Evolutionary conservation across 2,113 vertebrate species (phyloP).

Genomic region (Gymnogyps californianus): DNA sequence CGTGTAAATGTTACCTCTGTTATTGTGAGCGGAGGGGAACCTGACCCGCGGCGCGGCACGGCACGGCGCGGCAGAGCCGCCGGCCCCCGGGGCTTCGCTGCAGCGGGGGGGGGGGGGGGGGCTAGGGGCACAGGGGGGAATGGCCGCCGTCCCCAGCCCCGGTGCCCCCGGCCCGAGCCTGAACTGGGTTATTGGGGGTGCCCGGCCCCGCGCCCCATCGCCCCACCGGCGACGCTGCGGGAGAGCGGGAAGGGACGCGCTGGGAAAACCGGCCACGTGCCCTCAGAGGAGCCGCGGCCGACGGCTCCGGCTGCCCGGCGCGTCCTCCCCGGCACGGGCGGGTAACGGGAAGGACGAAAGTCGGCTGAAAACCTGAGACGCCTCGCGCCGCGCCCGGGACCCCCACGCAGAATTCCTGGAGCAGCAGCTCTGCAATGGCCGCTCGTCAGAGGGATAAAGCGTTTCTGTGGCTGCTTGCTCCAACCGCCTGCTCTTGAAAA

Average conservation of each 20-base stretch:
- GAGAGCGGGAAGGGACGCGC: accelerated
- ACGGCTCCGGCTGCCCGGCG: accelerated
- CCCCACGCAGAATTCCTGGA: background rate
- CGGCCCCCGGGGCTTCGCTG: accelerated
- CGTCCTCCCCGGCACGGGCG: accelerated
- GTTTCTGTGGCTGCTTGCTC: accelerated
- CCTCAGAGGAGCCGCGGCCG: accelerated
- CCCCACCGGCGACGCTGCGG: accelerated
- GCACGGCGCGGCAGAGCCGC: background rate
- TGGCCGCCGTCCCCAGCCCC: background rate
- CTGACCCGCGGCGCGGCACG: background rate
- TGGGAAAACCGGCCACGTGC: background rate
- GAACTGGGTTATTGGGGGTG: background rate
- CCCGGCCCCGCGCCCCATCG: accelerated
- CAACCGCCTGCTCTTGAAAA: background rate
- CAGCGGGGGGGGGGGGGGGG: background rate
- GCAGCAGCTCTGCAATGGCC: accelerated
- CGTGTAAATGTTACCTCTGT: constrained; percentile 20
- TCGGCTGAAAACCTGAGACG: background rate
- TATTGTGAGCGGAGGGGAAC: background rate
- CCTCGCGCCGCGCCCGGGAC: background rate
- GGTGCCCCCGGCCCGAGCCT: background rate
- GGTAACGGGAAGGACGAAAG: background rate
- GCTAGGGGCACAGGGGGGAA: background rate
- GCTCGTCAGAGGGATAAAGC: accelerated